Evolutionary conservation across 2,113 vertebrate genomes (phyloP).

Genomic region (Rhipidura dahli): DNA sequence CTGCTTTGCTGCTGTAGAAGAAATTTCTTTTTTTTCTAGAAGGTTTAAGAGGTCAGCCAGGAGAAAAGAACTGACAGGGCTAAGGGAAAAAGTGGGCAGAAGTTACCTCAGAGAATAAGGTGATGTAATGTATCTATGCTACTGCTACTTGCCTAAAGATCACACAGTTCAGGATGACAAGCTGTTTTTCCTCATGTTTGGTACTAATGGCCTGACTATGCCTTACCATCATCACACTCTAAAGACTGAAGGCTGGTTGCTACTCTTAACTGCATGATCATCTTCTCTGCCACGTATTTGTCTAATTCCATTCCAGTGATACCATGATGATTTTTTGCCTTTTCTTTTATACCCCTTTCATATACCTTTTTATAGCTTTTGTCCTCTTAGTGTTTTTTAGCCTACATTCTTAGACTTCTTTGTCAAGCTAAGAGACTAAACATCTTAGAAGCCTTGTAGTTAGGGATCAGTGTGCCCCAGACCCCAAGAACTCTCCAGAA

Average conservation of each 20-base stretch:
- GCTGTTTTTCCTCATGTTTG: not conserved
- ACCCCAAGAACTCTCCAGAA: no score
- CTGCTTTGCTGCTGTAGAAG: conserved; percentile 85
- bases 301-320: not conserved
- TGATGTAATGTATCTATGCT: not conserved
- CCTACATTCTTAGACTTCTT: no score
- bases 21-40: conserved; percentile 81
- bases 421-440: no score
- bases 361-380: no score
- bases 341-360: no score
- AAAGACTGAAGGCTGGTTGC: not conserved
- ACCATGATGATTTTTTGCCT: no score
- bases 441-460: no score
- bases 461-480: no score
- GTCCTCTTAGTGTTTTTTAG: no score
- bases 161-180: not conserved
- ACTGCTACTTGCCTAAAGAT: not conserved
- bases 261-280: not conserved
- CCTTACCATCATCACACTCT: not conserved
- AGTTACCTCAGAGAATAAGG: not conserved
- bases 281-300: not conserved
- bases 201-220: not conserved
- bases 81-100: conserved; percentile 48
- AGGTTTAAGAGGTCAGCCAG: conserved; percentile 88
- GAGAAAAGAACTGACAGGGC: conserved; percentile 77